Evolutionary conservation across 2,113 vertebrate species (phyloP), one percentile per base, ranked within the genome.

Genomic region (Limanda limanda): DNA sequence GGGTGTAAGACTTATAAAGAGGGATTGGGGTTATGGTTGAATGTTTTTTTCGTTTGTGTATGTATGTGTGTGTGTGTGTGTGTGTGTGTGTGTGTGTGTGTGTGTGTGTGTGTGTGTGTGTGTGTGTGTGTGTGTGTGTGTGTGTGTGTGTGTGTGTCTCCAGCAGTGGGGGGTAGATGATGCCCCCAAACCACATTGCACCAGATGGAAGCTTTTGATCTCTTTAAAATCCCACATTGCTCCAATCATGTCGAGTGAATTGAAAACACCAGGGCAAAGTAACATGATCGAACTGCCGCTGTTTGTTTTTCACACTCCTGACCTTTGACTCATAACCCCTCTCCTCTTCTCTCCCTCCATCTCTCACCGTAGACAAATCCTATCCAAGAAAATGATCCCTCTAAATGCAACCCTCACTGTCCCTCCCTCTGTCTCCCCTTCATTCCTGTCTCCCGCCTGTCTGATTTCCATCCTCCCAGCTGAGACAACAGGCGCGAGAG

Each of bases 391-490:
- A 78, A 64, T 48, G 61, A 86, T 62, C 58, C 59, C 42, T 21
- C 20, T 31, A 31, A 65, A 61, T 62, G 42, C 57, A 55, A 20
- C 57, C 13, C 40, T 74, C 56, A 77, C 15, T 57, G 10, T 55
- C 58, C 37, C 24, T 35, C 42, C 17, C 54, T 58, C 59, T 66
- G 48, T 68, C 31, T 71, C 57, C 70, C 68, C 55, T 84, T 73
- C 70, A 64, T 86, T 80, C 74, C 79, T 67, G 27, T 68, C 85
- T 75, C 75, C 62, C 58, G 47, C 48, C 74, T 75, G 84, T 92
- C 91, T 92, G 84, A 87, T 81, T 90, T 91, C 86, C 79, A 88
- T 87, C 81, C 86, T 88, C 84, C 87, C 94, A 94, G 92, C 91
- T 94, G 93, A 90, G 79, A 94, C 92, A 93, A 93, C 87, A 89